phyloP scores from a whole-genome alignment of 1,140 invertebrate species.

The Pseudomyrmex cubaensis region DNA sequence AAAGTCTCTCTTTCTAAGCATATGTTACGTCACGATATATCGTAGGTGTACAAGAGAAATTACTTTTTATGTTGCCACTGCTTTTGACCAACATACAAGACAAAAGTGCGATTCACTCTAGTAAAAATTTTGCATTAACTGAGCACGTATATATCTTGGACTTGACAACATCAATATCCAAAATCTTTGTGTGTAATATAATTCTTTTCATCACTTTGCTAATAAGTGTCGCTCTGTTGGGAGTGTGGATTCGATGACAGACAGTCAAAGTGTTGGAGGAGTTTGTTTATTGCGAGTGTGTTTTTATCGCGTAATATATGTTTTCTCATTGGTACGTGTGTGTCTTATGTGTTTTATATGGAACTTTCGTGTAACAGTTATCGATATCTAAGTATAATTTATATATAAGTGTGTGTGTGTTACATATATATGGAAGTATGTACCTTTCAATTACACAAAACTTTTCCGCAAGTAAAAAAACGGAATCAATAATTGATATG shows the following conservation, averaged over 20 bases:
- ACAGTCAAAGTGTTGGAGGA: slow-evolving; percentile 29
- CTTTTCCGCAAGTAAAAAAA: not conserved
- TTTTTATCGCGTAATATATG: not conserved
- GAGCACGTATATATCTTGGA: not conserved
- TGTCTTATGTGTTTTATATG: slow-evolving; percentile 1
- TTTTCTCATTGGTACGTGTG: not conserved
- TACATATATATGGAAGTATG: no score
- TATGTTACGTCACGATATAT: slow-evolving; percentile 10
- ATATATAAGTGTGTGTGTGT: not conserved
- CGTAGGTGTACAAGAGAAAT: slow-evolving; percentile 2
- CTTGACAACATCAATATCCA: not conserved
- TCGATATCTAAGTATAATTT: slow-evolving; percentile 3
- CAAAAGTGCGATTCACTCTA: slow-evolving; percentile 3
- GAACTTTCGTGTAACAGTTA: slow-evolving; percentile 16
- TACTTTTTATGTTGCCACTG: not conserved
- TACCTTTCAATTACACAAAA: not conserved
- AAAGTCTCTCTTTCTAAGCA: slow-evolving; percentile 13
- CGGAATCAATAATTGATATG: not conserved
- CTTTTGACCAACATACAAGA: not conserved
- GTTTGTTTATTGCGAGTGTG: not conserved
- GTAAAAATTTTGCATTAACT: slow-evolving; percentile 25
- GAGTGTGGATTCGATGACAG: not conserved
- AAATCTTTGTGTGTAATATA: not conserved
- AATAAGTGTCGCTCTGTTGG: not conserved
- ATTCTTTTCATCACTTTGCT: slow-evolving; percentile 19